Percentiles rank a stretch among this genome's conserved stretches.
Evolutionary conservation across 2,888 invertebrate species (phyloP).

Genomic region (Oscheius myriophilus): DNA sequence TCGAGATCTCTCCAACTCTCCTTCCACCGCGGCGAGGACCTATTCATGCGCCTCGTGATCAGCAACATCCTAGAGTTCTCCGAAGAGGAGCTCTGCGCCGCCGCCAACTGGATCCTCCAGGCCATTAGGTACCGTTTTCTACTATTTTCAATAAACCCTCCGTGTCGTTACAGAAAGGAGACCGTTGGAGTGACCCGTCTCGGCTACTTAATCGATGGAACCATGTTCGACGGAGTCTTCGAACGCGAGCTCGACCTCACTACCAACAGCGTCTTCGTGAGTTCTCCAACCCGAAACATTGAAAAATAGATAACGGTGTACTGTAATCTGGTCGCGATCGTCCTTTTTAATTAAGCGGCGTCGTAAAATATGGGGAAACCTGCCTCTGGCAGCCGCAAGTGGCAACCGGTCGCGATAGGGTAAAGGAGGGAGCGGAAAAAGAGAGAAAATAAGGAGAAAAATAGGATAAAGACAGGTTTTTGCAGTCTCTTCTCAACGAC

Average conservation of each 20-base stretch:
- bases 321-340: too few species aligned
- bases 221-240: conserved; percentile 8
- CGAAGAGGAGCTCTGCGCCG: conserved; percentile 11
- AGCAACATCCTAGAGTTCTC: not conserved
- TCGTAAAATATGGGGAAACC: too few species aligned
- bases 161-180: conserved; percentile 3
- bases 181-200: not conserved
- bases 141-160: not conserved
- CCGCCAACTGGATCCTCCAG: conserved; percentile 24
- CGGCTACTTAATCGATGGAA: not conserved
- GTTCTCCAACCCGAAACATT: not conserved
- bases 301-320: too few species aligned
- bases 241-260: conserved; percentile 18
- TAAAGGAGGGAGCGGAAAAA: too few species aligned
- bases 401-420: too few species aligned
- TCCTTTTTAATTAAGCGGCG: too few species aligned
- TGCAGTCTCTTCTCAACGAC: conserved; percentile 15
- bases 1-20: not conserved
- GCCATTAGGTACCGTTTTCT: not conserved
- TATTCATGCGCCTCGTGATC: conserved; percentile 4
- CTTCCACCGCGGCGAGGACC: not conserved
- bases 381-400: too few species aligned
- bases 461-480: too few species aligned
- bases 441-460: too few species aligned
- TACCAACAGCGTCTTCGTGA: conserved; percentile 20